Percentiles rank a stretch among this genome's conserved stretches.
phyloP scores from a whole-genome alignment of 1,140 invertebrate species.

The Ceratina calcarata region DNA sequence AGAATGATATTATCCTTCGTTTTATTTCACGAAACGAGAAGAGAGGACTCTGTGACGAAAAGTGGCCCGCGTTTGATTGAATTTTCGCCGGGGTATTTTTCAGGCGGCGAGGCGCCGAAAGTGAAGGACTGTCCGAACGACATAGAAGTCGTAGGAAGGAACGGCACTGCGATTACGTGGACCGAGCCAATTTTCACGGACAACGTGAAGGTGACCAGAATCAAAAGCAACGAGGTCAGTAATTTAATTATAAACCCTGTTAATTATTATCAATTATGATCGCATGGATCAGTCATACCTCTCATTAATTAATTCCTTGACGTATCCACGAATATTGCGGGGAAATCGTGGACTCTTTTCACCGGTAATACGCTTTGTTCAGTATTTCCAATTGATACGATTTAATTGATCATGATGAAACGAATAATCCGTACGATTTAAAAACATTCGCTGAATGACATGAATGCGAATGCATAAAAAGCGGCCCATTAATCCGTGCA shows the following conservation, averaged over 20 bases:
- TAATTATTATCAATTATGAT: not conserved
- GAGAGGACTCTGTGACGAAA: not conserved
- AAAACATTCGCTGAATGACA: too few relatives aligned
- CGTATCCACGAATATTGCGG: too few relatives aligned
- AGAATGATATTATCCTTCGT: too few relatives aligned
- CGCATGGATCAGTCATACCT: not conserved
- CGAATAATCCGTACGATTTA: too few relatives aligned
- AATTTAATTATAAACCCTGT: constrained; percentile 17
- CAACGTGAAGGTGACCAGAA: constrained; percentile 80
- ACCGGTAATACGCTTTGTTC: too few relatives aligned
- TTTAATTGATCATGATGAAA: too few relatives aligned
- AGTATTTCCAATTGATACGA: too few relatives aligned
- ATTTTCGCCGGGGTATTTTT: constrained; percentile 35
- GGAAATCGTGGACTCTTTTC: too few relatives aligned
- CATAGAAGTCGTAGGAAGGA: constrained; percentile 72
- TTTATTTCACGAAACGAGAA: too few relatives aligned
- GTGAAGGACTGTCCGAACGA: constrained; percentile 77
- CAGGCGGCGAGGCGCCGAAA: constrained; percentile 78
- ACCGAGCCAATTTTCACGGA: constrained; percentile 82
- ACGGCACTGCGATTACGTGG: constrained; percentile 80
- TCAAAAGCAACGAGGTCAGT: constrained; percentile 80
- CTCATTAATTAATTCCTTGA: too few relatives aligned
- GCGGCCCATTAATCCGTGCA: too few relatives aligned
- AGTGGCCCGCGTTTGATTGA: not conserved
- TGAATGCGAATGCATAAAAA: too few relatives aligned